Base-by-base conservation (phyloP, 2,888 invertebrate species). In the Hartigia nigra region DNA sequence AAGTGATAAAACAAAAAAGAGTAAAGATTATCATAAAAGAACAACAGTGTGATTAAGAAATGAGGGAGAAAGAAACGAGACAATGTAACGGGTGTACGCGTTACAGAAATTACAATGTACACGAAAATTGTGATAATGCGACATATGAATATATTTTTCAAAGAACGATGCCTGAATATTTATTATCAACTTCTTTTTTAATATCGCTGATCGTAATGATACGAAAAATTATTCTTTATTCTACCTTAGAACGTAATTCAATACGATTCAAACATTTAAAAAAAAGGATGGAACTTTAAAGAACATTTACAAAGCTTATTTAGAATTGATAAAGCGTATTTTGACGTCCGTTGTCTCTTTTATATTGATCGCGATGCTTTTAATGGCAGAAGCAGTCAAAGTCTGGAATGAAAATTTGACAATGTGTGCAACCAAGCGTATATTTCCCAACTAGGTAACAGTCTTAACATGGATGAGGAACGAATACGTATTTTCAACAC, bases 121-220 rank as follows among this genome's bases (percentile, higher is more conserved):
- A 82, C 76, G 76, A 83, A 81, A 81, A 84, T 84, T 86, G 86
- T 88, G 87, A 88, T 87, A 86, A 77, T 74, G 79, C 75, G 79
- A 82, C 81, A 82, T 78, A 82, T 79, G 82, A 85, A 87, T 87
- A 86, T 87, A 87, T 88, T 88, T 88, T 87, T 88, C 76, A 82
- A 76, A 76, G 80, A 81, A 75, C 11, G 31, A 37, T 35, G 34
- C 31, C 36, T 37, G 12, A 14, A 9, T 75, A 74, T 39, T 39
- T 76, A 55, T 55, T 55, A 55, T 55, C 2, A 55, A 55, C 55
- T 55, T 23, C 23, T 9, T 55, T 55, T n/a, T n/a, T n/a, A n/a
- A 23, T 23, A 55, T 55, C 55, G 5, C 9, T 55, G 5, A 23
- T 55, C 23, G 55, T 55, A 55, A 39, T 39, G 5, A 55, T 55